These are phyloP conservation scores for Hermaeophaga mercurialis DNA, from an alignment of 2,888 invertebrate species.

Conservation along the genomic window DNA sequence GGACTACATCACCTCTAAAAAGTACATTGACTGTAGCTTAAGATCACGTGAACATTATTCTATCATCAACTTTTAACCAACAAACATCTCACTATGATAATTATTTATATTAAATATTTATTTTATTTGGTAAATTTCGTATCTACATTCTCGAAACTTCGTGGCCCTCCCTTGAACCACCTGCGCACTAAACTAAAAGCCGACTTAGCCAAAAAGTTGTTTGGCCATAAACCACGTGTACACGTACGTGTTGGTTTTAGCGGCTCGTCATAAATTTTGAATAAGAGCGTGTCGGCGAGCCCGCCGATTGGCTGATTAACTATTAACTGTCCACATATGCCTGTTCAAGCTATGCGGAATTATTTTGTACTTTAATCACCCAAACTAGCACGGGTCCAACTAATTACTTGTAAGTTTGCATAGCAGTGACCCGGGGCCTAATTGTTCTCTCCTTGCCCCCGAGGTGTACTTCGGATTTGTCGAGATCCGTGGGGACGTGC, in stretches of 20 bases:
- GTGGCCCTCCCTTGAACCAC: too few species aligned
- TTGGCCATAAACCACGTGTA: background rate
- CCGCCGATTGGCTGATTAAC: constrained; percentile 19
- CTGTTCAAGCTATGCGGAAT: constrained; percentile 14
- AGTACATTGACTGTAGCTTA: too few species aligned
- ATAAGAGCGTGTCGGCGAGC: constrained; percentile 1
- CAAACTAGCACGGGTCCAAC: constrained; percentile 4
- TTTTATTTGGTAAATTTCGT: too few species aligned
- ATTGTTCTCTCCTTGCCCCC: constrained; percentile 15
- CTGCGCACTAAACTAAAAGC: background rate
- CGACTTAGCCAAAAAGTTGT: background rate
- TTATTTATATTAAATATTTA: too few species aligned
- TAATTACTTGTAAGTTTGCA: constrained; percentile 21
- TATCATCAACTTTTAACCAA: too few species aligned
- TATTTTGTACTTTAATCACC: constrained; percentile 21
- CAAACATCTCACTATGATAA: too few species aligned
- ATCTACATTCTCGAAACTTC: too few species aligned
- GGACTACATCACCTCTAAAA: too few species aligned
- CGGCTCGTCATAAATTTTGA: constrained; percentile 6
- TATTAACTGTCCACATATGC: constrained; percentile 16
- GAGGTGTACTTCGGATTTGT: constrained; percentile 5
- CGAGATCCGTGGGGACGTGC: background rate
- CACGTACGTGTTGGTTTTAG: background rate
- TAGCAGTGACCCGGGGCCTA: constrained; percentile 14
- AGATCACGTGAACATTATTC: too few species aligned